Evolutionary conservation across 2,797 vertebrate genomes (phyloP).

Genomic region (Echiichthys vipera): DNA sequence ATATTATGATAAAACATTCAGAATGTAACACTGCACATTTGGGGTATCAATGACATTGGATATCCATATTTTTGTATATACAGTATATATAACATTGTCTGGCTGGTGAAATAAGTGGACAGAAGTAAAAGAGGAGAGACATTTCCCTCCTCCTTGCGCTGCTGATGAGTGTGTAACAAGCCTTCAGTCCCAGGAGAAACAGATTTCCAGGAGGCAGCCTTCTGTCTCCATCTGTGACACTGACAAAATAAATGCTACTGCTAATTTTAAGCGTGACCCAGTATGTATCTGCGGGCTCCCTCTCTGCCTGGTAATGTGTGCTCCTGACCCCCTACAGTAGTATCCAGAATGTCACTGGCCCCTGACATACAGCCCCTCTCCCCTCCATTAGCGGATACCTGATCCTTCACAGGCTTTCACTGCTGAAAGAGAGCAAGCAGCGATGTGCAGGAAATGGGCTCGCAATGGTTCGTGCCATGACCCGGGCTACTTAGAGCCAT

Average conservation of each 20-base stretch:
- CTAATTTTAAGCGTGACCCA: slow-evolving; percentile 62
- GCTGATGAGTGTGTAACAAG: slow-evolving; percentile 39
- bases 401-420: slow-evolving; percentile 72
- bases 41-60: not conserved
- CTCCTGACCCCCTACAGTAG: slow-evolving; percentile 55
- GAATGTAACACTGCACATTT: slow-evolving; percentile 28
- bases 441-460: slow-evolving; percentile 71
- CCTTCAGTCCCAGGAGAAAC: slow-evolving; percentile 43
- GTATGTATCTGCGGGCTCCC: slow-evolving; percentile 36
- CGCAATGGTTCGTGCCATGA: slow-evolving; percentile 57
- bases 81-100: slow-evolving; percentile 63
- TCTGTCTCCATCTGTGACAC: slow-evolving; percentile 53
- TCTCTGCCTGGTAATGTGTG: slow-evolving; percentile 43
- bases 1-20: slow-evolving; percentile 41
- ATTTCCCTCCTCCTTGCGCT: slow-evolving; percentile 4
- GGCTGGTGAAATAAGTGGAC: slow-evolving; percentile 19
- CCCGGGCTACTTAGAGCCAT: slow-evolving; percentile 74
- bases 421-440: slow-evolving; percentile 52
- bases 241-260: slow-evolving; percentile 56
- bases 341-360: slow-evolving; percentile 68
- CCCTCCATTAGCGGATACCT: slow-evolving; percentile 84
- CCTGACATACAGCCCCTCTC: slow-evolving; percentile 64
- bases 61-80: slow-evolving; percentile 44
- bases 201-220: slow-evolving; percentile 31
- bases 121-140: slow-evolving; percentile 17